A percentile compares a stretch with the other conserved stretches of the same genome.
phyloP scores from a whole-genome alignment of 2,888 invertebrate species.

The Nomada flava region DNA sequence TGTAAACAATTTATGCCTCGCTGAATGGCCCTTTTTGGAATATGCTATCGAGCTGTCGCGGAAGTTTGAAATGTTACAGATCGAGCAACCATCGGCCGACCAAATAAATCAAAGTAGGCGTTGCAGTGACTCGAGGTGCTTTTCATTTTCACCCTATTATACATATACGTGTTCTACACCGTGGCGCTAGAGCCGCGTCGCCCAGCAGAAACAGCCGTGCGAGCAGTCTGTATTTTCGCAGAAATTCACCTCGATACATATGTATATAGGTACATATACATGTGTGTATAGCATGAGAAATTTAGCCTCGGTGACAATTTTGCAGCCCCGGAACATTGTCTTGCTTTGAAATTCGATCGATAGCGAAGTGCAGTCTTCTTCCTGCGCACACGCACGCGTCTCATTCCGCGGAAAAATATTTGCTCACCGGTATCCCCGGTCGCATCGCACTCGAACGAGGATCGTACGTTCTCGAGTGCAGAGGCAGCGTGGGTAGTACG shows the following conservation, averaged over 20 bases:
- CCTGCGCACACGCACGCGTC: constrained; percentile 2
- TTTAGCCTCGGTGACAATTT: background rate
- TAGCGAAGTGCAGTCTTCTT: background rate
- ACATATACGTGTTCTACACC: constrained; percentile 12
- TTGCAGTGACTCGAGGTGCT: constrained; percentile 3
- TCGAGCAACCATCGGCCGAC: background rate
- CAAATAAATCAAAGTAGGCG: constrained; percentile 17
- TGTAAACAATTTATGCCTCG: constrained; percentile 12
- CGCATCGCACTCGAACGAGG: background rate
- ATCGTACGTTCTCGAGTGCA: constrained; percentile 1
- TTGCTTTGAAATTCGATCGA: background rate
- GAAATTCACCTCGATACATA: background rate
- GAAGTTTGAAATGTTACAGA: background rate
- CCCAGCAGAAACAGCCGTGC: background rate
- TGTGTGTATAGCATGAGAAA: background rate
- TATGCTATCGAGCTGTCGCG: background rate
- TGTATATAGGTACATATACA: no score
- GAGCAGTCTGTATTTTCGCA: background rate
- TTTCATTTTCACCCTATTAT: constrained; percentile 27
- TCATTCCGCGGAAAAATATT: constrained; percentile 19
- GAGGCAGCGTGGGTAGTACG: constrained; percentile 53
- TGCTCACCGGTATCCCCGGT: background rate
- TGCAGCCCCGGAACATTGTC: background rate
- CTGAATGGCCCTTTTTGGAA: background rate
- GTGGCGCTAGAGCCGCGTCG: background rate